Evolutionary conservation across 2,888 invertebrate species (phyloP).

Genomic region (Pinctada fucata): DNA sequence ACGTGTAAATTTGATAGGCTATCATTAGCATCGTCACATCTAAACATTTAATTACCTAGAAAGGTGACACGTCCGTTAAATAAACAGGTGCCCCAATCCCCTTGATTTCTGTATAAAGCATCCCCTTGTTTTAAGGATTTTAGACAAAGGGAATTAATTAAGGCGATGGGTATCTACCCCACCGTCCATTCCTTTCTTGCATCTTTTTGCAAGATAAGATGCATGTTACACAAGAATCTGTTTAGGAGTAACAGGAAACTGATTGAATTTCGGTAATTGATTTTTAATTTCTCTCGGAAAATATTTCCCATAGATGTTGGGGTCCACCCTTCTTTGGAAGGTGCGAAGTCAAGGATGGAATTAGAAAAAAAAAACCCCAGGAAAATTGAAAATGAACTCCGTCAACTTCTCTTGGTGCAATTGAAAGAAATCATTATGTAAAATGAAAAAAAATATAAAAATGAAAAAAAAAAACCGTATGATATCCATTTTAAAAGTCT

Average conservation of each 20-base stretch:
- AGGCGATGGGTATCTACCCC: background rate
- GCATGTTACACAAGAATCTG: background rate
- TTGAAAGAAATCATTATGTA: no score
- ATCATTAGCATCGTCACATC: background rate
- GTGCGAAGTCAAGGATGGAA: no score
- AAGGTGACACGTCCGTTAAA: background rate
- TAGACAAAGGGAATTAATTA: background rate
- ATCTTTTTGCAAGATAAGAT: background rate
- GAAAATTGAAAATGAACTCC: no score
- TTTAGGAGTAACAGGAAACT: background rate
- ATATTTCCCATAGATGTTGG: background rate
- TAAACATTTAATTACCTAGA: slow-evolving; percentile 2
- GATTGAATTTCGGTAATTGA: background rate
- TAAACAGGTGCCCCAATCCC: background rate
- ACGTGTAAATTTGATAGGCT: background rate
- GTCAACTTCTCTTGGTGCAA: no score
- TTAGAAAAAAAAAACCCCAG: no score
- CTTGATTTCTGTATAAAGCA: background rate
- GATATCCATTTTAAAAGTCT: no score
- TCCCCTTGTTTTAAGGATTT: background rate
- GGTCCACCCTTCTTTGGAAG: no score
- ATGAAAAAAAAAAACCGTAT: no score
- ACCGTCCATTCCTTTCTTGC: background rate
- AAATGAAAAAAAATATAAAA: no score
- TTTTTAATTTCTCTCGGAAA: background rate